These are phyloP conservation scores for Andrena haemorrhoa DNA, from an alignment of 2,888 invertebrate species.

Conservation along the genomic window DNA sequence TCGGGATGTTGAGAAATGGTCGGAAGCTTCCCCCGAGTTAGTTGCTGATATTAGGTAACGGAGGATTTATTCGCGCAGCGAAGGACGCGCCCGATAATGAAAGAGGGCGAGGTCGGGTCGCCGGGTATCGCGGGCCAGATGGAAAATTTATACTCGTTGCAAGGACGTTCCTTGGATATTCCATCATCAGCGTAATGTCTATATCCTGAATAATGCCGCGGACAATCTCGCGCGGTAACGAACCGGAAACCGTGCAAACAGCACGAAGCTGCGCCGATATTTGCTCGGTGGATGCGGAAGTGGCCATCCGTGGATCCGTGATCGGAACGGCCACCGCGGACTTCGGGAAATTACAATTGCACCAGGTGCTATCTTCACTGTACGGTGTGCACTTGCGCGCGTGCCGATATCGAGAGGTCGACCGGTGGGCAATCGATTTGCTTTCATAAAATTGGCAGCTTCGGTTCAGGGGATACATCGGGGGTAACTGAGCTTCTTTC, in stretches of 20 bases:
- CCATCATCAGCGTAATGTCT: conserved; percentile 62
- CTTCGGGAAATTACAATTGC: conserved; percentile 55
- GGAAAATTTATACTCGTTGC: conserved; percentile 42
- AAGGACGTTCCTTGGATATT: conserved; percentile 60
- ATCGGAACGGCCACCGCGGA: conserved; percentile 40
- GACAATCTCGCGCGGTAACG: conserved; percentile 63
- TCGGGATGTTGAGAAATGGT: not conserved
- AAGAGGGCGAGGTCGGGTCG: conserved; percentile 28
- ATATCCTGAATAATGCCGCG: conserved; percentile 64
- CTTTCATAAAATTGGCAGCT: not conserved
- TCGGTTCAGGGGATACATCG: too few species aligned
- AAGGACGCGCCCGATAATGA: conserved; percentile 25
- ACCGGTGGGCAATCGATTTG: not conserved
- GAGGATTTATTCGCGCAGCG: conserved; percentile 19
- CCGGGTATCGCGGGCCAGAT: conserved; percentile 18
- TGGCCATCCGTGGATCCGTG: conserved; percentile 35
- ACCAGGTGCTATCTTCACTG: conserved; percentile 31
- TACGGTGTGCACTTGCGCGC: conserved; percentile 4
- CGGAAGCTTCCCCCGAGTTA: not conserved
- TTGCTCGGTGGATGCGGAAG: conserved; percentile 44
- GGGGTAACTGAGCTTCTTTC: too few species aligned
- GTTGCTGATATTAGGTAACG: conserved; percentile 1
- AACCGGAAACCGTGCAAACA: conserved; percentile 58
- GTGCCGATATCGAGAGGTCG: not conserved
- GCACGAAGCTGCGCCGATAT: conserved; percentile 46